Base-by-base conservation (phyloP, 2,113 vertebrate species). In the Zosterops lateralis region DNA sequence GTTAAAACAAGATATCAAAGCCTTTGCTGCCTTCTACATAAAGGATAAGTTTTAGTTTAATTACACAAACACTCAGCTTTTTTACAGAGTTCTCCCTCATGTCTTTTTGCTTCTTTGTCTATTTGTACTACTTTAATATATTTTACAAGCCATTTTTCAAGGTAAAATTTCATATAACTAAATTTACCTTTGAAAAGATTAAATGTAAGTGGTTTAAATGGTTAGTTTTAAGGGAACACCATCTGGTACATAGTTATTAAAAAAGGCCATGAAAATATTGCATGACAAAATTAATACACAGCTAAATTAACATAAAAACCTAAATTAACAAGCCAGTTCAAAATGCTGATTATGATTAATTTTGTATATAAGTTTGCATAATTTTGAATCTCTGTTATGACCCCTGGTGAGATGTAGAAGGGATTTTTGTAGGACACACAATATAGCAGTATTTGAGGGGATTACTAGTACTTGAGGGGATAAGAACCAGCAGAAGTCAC, bases 111-210 rank as follows among this genome's bases (percentile, higher is more conserved):
- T 90, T 71, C 75, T 95, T 77, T 88, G 7, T 54, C 31, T 87
- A 15, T 65, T 89, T 88, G 60, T 82, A 61, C 51, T 71, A 47
- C 24, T 80, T 57, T 26, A 65, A 78, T 77, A 32, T 62, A 84
- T 84, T 87, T 87, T 62, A 3, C 38, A 58, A 78, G 15, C 29
- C 57, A 70, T 91, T 94, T 93, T 91, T 75, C 53, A 84, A 62
- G 50, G 66, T 89, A 94, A 82, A 85, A 90, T 70, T 56, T 65
- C 13, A 42, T 66, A 34, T 78, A 92, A 76, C 45, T 84, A 57
- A 92, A 81, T 87, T 74, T 92, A 91, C 85, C 38, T 95, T 90
- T 91, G 80, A 68, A 96, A 94, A 91, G 21, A 91, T 94, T 58
- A 83, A 84, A 79, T 40, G 4, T 74, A 85, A 89, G 44, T 92